These are phyloP conservation scores for Alouatta palliata DNA, from an alignment of 2,113 vertebrate genomes.

Conservation along the genomic window DNA sequence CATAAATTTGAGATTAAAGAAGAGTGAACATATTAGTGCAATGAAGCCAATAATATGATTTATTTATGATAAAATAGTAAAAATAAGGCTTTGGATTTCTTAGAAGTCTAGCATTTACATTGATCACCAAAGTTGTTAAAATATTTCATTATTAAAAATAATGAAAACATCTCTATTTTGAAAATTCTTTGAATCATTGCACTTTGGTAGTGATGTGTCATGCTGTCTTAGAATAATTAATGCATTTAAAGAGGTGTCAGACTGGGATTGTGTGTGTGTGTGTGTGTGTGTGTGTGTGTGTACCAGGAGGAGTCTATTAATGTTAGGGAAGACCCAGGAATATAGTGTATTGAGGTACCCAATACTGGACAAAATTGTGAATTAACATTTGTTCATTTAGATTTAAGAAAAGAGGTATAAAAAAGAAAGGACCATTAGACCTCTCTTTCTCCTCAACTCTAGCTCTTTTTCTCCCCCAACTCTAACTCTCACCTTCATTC, in stretches of 20 bases:
- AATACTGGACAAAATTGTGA: not conserved
- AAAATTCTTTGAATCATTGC: constrained; percentile 57
- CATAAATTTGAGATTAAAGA: not conserved
- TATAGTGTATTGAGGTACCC: not conserved
- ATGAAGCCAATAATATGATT: not conserved
- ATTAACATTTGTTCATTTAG: not conserved
- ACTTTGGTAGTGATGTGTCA: not conserved
- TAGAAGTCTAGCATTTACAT: constrained; percentile 51
- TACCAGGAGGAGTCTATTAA: not conserved
- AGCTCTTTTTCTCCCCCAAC: not conserved
- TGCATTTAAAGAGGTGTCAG: not conserved
- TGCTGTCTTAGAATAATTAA: not conserved
- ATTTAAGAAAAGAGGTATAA: not conserved
- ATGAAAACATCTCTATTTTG: constrained; percentile 56
- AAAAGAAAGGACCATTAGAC: not conserved
- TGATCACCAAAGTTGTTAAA: constrained; percentile 31
- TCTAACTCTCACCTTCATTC: not conserved
- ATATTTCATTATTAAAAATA: constrained; percentile 68
- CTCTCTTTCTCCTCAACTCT: not conserved
- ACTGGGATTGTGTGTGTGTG: not conserved
- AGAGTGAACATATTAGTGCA: not conserved
- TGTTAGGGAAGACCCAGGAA: not conserved
- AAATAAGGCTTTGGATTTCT: not conserved
- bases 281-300: not conserved
- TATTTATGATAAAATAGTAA: not conserved